Conservation (phyloP, 2,797 vertebrate genomes). For the Cossypha caffra region DNA sequence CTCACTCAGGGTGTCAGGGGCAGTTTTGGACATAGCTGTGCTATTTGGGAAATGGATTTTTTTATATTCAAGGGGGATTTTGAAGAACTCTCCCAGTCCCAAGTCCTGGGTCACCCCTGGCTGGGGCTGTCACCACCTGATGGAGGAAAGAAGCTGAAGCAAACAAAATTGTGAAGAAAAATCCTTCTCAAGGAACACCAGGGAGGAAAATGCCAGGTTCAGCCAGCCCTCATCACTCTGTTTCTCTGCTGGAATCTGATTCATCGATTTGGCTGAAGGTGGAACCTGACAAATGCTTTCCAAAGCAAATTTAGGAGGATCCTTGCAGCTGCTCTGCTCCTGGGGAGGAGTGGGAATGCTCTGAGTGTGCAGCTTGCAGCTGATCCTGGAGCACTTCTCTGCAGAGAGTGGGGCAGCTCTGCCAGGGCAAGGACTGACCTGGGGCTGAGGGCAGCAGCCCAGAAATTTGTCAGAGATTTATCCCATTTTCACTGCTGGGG, state of each 20-base stretch:
- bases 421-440: not conserved
- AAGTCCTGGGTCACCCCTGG: too few species aligned
- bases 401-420: not conserved
- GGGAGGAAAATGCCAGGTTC: not conserved
- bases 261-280: not conserved
- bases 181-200: rapidly evolving
- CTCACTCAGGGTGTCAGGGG: rapidly evolving
- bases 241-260: not conserved
- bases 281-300: not conserved
- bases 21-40: not conserved
- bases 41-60: not conserved
- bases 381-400: not conserved
- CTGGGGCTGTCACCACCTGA: not conserved
- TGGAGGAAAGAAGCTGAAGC: not conserved
- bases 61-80: not conserved
- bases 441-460: not conserved
- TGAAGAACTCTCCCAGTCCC: rapidly evolving
- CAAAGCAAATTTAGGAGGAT: not conserved
- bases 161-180: not conserved
- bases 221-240: not conserved
- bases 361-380: not conserved
- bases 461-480: not conserved
- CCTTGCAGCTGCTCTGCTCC: not conserved
- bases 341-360: rapidly evolving
- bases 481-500: not conserved